Evolutionary conservation across 2,797 vertebrate genomes (phyloP).

Genomic region (Xiphorhynchus erythropygius): DNA sequence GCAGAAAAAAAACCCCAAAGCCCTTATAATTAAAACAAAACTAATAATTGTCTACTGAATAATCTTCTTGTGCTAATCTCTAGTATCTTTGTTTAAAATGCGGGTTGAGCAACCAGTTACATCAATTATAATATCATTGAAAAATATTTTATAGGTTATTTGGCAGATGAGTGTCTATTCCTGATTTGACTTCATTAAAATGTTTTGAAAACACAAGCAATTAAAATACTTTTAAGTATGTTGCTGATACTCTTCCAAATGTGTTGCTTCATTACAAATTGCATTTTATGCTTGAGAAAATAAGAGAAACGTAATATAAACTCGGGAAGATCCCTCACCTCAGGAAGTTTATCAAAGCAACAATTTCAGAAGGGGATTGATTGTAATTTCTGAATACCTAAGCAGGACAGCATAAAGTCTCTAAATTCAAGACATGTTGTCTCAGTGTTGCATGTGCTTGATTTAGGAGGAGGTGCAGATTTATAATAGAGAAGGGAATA

Average conservation of each 20-base stretch:
- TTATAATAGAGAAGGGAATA: background rate
- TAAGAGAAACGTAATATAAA: background rate
- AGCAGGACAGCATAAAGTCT: background rate
- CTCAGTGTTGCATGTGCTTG: background rate
- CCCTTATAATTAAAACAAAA: background rate
- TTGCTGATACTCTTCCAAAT: constrained; percentile 24
- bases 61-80: constrained; percentile 22
- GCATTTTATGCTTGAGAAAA: background rate
- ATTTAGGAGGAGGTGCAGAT: background rate
- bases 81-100: constrained; percentile 40
- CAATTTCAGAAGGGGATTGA: background rate
- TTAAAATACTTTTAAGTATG: background rate
- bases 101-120: constrained; percentile 8
- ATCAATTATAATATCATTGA: constrained; percentile 35
- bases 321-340: background rate
- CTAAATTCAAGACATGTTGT: background rate
- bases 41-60: constrained; percentile 15
- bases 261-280: background rate
- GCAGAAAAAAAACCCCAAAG: background rate
- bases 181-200: constrained; percentile 48
- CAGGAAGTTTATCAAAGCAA: background rate
- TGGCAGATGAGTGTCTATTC: constrained; percentile 31
- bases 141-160: constrained; percentile 47
- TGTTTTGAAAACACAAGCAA: constrained; percentile 16
- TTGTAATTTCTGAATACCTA: background rate